Conservation (phyloP, 2,888 invertebrate genomes). For the Microctonus aethiopoides region DNA sequence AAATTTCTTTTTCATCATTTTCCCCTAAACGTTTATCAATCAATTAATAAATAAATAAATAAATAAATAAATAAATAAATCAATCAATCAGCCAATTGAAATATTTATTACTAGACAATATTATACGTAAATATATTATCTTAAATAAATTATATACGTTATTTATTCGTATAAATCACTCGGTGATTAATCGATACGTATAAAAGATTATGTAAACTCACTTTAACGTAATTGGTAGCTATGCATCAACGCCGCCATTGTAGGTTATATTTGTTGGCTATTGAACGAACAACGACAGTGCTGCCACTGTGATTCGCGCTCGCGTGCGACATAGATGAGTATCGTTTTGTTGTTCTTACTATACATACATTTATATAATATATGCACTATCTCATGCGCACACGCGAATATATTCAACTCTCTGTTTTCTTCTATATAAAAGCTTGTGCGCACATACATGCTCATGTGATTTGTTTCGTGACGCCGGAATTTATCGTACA, state of each 20-base stretch:
- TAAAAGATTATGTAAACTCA: slow-evolving; percentile 53
- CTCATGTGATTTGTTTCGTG: slow-evolving; percentile 56
- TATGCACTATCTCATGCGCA: not conserved
- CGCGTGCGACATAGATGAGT: slow-evolving; percentile 1
- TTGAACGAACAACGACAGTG: not conserved
- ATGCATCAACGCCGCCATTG: slow-evolving; percentile 45
- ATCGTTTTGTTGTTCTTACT: not conserved
- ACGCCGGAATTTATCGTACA: slow-evolving; percentile 38
- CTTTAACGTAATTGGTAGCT: slow-evolving; percentile 47
- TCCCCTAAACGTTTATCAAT: too few species aligned
- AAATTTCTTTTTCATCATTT: too few species aligned
- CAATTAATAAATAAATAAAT: too few species aligned
- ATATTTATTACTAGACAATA: not conserved
- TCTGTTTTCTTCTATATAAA: not conserved
- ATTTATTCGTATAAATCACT: slow-evolving; percentile 54
- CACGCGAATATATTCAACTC: slow-evolving; percentile 8
- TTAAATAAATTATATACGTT: not conserved
- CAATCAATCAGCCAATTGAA: not conserved
- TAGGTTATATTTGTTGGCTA: slow-evolving; percentile 42
- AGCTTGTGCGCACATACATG: not conserved
- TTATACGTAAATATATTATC: not conserved
- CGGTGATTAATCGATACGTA: slow-evolving; percentile 56
- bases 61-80: too few species aligned
- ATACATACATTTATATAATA: too few species aligned
- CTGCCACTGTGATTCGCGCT: slow-evolving; percentile 12